Conservation (phyloP, 2,797 vertebrate species). For the Melanogrammus aeglefinus region DNA sequence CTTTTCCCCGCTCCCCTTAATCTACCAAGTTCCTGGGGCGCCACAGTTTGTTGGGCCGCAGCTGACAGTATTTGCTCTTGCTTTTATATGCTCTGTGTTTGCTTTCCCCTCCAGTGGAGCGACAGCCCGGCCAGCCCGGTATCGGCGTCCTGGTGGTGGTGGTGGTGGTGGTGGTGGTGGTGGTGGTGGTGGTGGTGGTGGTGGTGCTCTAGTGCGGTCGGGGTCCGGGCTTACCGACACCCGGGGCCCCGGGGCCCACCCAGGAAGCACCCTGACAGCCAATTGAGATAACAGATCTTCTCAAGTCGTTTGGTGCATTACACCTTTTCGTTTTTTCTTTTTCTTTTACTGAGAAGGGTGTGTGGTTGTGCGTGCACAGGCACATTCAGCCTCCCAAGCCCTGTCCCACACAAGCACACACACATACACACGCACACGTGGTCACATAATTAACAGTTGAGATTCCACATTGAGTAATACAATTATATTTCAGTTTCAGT, state of each 20-base stretch:
- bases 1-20: conserved; percentile 39
- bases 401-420: conserved; percentile 12
- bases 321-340: background rate
- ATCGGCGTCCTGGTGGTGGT: conserved; percentile 54
- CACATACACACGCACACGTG: conserved; percentile 17
- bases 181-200: conserved; percentile 32
- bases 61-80: conserved; percentile 70
- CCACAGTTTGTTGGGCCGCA: conserved; percentile 45
- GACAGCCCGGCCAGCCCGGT: conserved; percentile 42
- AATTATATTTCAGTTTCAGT: background rate
- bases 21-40: conserved; percentile 45
- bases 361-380: background rate
- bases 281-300: conserved; percentile 41
- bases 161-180: conserved; percentile 21
- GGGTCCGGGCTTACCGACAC: background rate
- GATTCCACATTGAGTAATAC: background rate
- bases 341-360: background rate
- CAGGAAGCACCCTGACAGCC: conserved; percentile 48
- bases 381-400: conserved; percentile 5
- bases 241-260: background rate
- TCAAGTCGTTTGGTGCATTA: conserved; percentile 37
- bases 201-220: background rate
- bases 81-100: conserved; percentile 68
- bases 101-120: conserved; percentile 66
- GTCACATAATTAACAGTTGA: background rate